Percentiles rank a stretch among this genome's conserved stretches.
Evolutionary conservation across 2,113 vertebrate genomes (phyloP).

Genomic region (Dunckerocampus dactyliophorus): DNA sequence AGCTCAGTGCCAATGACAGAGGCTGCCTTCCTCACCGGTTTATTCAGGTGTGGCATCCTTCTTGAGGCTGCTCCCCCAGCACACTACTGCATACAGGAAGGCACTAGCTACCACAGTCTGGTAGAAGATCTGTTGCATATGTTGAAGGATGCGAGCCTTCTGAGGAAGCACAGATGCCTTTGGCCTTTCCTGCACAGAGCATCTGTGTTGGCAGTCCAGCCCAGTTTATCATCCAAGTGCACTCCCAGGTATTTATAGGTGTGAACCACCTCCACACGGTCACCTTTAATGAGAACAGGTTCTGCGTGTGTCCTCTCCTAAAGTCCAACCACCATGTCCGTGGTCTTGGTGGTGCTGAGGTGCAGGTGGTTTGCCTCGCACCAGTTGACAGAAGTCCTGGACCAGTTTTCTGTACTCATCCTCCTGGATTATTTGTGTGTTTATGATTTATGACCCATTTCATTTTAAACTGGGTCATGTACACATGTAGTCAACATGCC

Average conservation of each 20-base stretch:
- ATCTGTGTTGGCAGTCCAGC: background rate
- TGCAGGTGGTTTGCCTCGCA: background rate
- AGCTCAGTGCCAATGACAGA: background rate
- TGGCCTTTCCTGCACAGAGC: background rate
- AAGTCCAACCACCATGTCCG: background rate
- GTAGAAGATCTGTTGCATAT: background rate
- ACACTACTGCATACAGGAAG: background rate
- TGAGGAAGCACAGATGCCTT: background rate
- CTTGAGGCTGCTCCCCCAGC: too few species aligned
- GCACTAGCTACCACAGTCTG: too few species aligned
- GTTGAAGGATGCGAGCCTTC: background rate
- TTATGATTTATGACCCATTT: conserved; percentile 21
- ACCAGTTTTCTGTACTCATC: too few species aligned
- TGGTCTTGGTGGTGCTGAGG: background rate
- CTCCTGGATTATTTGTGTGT: background rate
- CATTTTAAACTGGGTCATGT: conserved; percentile 28
- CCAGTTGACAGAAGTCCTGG: too few species aligned
- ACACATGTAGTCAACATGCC: conserved; percentile 28
- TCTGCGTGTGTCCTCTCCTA: background rate
- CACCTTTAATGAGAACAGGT: background rate
- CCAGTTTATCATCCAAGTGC: background rate
- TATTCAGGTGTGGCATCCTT: background rate
- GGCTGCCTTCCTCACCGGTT: too few species aligned
- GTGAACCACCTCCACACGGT: background rate
- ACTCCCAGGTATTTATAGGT: background rate